Conservation (phyloP, 2,113 vertebrate genomes). For the Elaphurus davidianus region DNA sequence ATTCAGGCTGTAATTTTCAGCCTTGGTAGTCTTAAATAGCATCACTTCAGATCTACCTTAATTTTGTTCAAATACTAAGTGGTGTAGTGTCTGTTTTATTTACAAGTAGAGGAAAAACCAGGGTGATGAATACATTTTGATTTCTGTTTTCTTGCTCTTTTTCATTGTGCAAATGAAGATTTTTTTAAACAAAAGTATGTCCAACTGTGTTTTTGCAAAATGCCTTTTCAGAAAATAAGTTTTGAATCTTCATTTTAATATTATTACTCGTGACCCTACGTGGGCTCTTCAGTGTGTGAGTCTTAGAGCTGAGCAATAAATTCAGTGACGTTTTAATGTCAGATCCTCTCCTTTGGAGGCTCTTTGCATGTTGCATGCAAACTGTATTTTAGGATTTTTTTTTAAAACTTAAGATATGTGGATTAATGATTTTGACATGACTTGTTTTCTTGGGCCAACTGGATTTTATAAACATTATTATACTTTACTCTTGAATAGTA, state of each 20-base stretch:
- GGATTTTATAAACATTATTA: not conserved
- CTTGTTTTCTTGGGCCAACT: not conserved
- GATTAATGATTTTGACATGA: constrained; percentile 17
- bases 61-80: not conserved
- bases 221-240: not conserved
- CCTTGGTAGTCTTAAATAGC: not conserved
- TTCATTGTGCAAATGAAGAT: not conserved
- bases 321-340: constrained; percentile 48
- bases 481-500: not conserved
- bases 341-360: not conserved
- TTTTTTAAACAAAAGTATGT: not conserved
- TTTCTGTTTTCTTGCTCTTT: not conserved
- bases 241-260: constrained; percentile 29
- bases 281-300: not conserved
- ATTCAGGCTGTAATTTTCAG: not conserved
- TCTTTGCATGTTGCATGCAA: not conserved
- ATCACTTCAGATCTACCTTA: not conserved
- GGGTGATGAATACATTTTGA: not conserved
- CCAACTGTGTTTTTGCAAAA: not conserved
- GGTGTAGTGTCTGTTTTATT: not conserved
- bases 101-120: not conserved
- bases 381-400: not conserved
- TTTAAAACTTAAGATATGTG: not conserved
- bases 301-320: not conserved
- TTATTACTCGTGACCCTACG: not conserved